Evolutionary conservation across 92 coral and sea anemone genomes (phyloP), one percentile per base, ranked within the genome.

Genomic region (Plumapathes pennacea): DNA sequence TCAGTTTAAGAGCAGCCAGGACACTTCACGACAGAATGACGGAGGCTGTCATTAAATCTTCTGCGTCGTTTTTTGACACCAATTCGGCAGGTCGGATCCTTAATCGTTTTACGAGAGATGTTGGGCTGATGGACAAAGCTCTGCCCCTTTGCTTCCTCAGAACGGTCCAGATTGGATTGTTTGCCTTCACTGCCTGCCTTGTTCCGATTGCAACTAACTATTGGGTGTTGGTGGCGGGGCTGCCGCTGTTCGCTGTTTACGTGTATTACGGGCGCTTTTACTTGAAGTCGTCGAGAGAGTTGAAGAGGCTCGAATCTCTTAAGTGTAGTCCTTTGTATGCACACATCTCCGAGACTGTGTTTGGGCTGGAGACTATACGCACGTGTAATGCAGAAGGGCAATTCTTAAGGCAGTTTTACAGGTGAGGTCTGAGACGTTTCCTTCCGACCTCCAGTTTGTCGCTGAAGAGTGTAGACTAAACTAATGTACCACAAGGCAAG

Each of bases 271-370:
- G 69, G 52, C 62, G 46, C 28, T 77, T 67, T 38, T 77, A 68
- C 36, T 52, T 77, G 44, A 59, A 69, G 50, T 56, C 77, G 14
- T 62, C 77, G 18, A 68, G 74, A 49, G 84, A 68, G 50, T 64
- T 68, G 10, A 38, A 52, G 27, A 54, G 84, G 60, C 30, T 77
- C 6, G 68, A 69, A 38, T 50, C 73, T 10, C 33, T 65, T 3
- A 51, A 55, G n/a, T 29, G 62, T 38, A 65, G 73, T 51, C 62
- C 60, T n/a, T 21, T 65, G 45, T 65, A 65, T 46, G 47, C 62
- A 24, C 73, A 50, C 38, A 34, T 65, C 38, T 43, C 57, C 1
- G 32, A 44, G 12, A 65, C 62, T 9, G 33, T 65, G 25, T 32
- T 28, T 10, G 73, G 73, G 29, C 47, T 55, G 12, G 39, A 10